Evolutionary conservation across 2,113 vertebrate genomes (phyloP), one percentile per base, ranked within the genome.

Genomic region (Crotalus viridis): DNA sequence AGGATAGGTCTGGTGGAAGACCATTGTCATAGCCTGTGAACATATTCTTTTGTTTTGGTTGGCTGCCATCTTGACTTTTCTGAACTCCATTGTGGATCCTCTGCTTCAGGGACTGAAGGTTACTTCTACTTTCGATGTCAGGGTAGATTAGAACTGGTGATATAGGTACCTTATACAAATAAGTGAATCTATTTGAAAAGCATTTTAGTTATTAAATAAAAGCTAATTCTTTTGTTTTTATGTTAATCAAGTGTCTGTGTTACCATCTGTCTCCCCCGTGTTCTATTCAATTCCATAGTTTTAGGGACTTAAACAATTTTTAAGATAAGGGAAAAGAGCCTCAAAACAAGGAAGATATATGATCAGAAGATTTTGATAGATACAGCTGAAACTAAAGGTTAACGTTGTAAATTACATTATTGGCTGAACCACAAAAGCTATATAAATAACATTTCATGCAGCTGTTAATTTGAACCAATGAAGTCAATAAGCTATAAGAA

Each of bases 371-470:
- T 81, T 39, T 39, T 9, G 6, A 39, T 81, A 81, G 2, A 81
- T 81, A 81, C 7, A 94, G 90, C 89, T 59, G 57, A 88, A 69
- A 54, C 46, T 39, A 94, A 90, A 92, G 55, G 90, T 93, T 95
- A 28, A 93, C 89, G 88, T 94, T 94, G 92, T 91, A 61, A 95
- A 85, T 56, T 94, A 52, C 92, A 89, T 85, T 94, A 90, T 95
- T 95, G 88, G 94, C 95, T 43, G 94, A 94, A 91, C 93, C 92
- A 92, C 13, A 92, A 90, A 33, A 89, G 24, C 57, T 92, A 89
- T 93, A 59, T 74, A 95, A 64, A 91, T 92, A 94, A 94, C 93
- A 94, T 93, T n/a, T 94, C 93, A 74, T 93, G 74, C 57, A 90
- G 33, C 3, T 89, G 22, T 59, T 85, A 85, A 89, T 89, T 89